phyloP scores from a whole-genome alignment of 1,140 invertebrate genomes.

The Nasonia longicornis region DNA sequence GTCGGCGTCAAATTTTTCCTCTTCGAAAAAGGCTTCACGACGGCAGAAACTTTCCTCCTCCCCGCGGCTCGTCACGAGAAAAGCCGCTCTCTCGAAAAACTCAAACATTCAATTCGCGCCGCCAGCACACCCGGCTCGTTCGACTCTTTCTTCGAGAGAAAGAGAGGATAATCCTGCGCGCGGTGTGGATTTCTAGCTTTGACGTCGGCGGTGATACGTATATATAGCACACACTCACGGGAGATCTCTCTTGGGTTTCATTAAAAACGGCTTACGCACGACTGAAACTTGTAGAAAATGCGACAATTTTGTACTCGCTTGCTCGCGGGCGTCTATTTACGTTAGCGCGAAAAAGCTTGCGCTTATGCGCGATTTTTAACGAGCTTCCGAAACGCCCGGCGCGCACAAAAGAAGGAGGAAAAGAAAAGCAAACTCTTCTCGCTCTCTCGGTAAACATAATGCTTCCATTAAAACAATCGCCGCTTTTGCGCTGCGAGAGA shows the following conservation, averaged over 20 bases:
- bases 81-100: conserved; percentile 41
- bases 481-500: not conserved
- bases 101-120: conserved; percentile 48
- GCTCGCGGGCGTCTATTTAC: no score
- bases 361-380: not conserved
- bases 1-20: not conserved
- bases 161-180: conserved; percentile 21
- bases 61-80: conserved; percentile 9
- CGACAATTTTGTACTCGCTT: not conserved
- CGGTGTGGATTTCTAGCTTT: not conserved
- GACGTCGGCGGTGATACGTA: not conserved
- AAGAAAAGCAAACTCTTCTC: not conserved
- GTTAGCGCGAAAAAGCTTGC: not conserved
- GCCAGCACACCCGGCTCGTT: not conserved
- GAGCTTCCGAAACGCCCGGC: not conserved
- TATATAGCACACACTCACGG: no score
- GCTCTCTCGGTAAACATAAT: not conserved
- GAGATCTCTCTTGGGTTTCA: conserved; percentile 24
- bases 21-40: not conserved
- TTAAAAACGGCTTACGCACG: conserved; percentile 26
- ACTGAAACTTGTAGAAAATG: not conserved
- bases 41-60: conserved; percentile 5
- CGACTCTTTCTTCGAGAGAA: not conserved
- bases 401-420: not conserved
- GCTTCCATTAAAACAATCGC: conserved; percentile 3